Conservation (phyloP, 2,113 vertebrate genomes). For the Lasiurus cinereus region DNA sequence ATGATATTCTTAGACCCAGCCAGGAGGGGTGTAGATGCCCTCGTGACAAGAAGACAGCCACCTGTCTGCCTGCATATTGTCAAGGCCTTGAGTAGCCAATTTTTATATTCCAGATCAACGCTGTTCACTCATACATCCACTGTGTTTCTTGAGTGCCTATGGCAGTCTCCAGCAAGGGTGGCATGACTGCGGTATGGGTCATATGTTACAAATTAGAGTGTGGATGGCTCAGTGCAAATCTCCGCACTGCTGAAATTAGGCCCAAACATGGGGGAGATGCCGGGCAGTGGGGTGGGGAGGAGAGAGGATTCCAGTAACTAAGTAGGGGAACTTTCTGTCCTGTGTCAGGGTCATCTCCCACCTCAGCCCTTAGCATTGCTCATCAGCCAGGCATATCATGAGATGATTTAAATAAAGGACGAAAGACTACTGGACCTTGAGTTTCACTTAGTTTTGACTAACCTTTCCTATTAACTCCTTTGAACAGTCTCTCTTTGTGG, state of each 20-base stretch:
- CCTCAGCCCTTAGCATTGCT: not conserved
- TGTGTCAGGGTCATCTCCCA: not conserved
- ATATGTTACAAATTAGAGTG: not conserved
- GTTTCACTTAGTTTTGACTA: slow-evolving; percentile 23
- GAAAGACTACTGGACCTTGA: not conserved
- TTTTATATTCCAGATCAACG: not conserved
- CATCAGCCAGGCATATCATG: not conserved
- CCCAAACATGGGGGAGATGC: not conserved
- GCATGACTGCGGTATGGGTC: not conserved
- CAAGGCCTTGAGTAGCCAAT: not conserved
- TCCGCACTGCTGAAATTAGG: not conserved
- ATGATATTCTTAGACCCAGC: not conserved
- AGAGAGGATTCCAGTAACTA: not conserved
- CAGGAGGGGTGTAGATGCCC: not conserved
- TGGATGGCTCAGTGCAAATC: not conserved
- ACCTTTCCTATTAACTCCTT: slow-evolving; percentile 39
- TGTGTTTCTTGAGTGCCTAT: not conserved
- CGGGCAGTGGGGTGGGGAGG: not conserved
- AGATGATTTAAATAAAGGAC: not conserved
- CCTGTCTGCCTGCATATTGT: not conserved
- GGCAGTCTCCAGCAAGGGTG: not conserved
- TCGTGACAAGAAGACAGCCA: not conserved
- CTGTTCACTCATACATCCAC: not conserved
- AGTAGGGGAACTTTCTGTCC: not conserved
- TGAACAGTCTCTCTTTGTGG: slow-evolving; percentile 42